Evolutionary conservation across 2,113 vertebrate genomes (phyloP).

Genomic region (Cygnus buccinator): DNA sequence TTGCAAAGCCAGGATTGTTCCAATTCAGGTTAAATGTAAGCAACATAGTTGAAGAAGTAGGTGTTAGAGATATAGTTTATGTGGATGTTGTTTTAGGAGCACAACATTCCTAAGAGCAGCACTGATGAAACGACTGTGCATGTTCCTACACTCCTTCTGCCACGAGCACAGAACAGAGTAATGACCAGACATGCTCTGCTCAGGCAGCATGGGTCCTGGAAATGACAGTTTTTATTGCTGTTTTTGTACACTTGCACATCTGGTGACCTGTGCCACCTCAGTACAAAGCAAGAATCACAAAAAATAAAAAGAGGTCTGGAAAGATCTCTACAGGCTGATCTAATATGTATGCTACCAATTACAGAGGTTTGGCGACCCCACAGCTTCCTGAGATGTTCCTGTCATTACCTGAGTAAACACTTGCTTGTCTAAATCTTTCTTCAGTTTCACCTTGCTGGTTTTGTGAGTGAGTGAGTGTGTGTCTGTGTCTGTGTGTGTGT

Average conservation of each 20-base stretch:
- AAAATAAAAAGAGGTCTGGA: neutral
- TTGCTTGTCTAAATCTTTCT: neutral
- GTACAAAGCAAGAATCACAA: neutral
- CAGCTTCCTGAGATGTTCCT: neutral
- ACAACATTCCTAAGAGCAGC: neutral
- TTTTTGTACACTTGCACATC: fast-evolving
- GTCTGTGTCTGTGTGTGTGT: too few relatives aligned
- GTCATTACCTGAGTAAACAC: neutral
- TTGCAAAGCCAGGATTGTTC: neutral
- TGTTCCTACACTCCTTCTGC: neutral
- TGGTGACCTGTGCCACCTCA: neutral
- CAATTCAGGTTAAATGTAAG: neutral
- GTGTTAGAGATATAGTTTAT: neutral
- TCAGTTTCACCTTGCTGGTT: neutral
- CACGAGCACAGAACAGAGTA: neutral
- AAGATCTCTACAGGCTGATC: neutral
- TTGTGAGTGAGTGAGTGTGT: too few relatives aligned
- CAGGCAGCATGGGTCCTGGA: neutral
- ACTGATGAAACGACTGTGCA: neutral
- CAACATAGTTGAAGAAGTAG: neutral
- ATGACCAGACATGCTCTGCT: neutral
- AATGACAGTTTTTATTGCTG: neutral
- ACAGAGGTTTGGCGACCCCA: neutral
- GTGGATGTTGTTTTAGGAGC: neutral
- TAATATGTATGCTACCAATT: neutral